Evolutionary conservation across 2,797 vertebrate genomes (phyloP).

Genomic region (Characodon lateralis): DNA sequence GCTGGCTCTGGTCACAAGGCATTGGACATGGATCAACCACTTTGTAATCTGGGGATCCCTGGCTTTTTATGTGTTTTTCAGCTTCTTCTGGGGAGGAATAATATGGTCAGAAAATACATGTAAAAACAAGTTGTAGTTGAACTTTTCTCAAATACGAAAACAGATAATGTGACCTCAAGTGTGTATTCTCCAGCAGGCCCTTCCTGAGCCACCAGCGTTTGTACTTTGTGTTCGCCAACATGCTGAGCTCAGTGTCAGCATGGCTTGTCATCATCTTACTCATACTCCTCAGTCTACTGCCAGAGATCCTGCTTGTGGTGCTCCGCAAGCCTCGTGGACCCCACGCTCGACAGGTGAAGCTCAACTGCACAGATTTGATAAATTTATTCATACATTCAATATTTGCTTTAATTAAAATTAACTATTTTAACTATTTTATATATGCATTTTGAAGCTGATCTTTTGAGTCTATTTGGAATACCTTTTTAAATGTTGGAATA

Average conservation of each 20-base stretch:
- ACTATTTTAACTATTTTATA: background rate
- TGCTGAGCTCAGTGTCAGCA: conserved; percentile 92
- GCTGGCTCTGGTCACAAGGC: conserved; percentile 95
- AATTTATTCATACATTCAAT: background rate
- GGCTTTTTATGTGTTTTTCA: conserved; percentile 97
- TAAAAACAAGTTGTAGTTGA: background rate
- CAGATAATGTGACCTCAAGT: conserved; percentile 21
- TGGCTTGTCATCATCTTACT: conserved; percentile 97
- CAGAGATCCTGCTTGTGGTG: conserved; percentile 90
- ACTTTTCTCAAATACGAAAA: conserved; percentile 1
- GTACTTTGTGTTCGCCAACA: conserved; percentile 97
- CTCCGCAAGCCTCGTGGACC: conserved; percentile 86
- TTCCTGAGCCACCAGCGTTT: conserved; percentile 96
- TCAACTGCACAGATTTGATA: background rate
- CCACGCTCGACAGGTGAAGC: conserved; percentile 84
- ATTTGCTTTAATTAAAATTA: background rate
- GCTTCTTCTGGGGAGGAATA: conserved; percentile 98
- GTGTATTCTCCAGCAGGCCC: conserved; percentile 83
- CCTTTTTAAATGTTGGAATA: background rate
- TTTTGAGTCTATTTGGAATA: background rate
- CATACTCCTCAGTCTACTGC: conserved; percentile 93
- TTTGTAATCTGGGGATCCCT: conserved; percentile 98
- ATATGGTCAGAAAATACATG: conserved; percentile 86
- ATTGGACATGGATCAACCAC: conserved; percentile 99
- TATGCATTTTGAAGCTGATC: background rate